Conservation (phyloP, 2,797 vertebrate species). For the Luscinia megarhynchos region DNA sequence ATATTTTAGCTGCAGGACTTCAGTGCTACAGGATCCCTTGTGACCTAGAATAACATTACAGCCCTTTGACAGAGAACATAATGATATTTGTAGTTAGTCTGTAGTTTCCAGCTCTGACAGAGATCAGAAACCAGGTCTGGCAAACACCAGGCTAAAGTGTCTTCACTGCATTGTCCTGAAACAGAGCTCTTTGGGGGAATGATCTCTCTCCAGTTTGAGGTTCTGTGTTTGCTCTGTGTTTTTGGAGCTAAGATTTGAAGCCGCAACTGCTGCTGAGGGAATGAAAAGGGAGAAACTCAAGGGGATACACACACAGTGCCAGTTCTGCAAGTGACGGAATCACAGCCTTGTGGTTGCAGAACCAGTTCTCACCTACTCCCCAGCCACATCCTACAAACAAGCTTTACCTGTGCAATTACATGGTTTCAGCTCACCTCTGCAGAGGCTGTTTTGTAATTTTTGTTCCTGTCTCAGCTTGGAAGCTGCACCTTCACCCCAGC, state of each 20-base stretch:
- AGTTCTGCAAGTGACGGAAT: not conserved
- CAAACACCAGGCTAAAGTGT: not conserved
- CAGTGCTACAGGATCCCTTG: not conserved
- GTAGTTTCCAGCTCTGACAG: not conserved
- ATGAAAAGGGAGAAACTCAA: not conserved
- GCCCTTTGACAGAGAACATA: not conserved
- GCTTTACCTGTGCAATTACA: not conserved
- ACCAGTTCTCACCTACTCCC: not conserved
- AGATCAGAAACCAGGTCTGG: not conserved
- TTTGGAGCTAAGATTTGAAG: not conserved
- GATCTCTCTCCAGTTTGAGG: not conserved
- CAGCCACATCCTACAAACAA: not conserved
- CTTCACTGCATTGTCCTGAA: not conserved
- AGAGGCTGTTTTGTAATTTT: not conserved
- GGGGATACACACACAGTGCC: fast-evolving
- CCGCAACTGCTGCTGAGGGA: not conserved
- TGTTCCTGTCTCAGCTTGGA: not conserved
- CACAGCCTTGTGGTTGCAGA: not conserved
- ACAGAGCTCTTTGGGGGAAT: not conserved
- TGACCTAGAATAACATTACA: not conserved
- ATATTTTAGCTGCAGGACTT: not conserved
- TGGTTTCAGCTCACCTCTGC: not conserved
- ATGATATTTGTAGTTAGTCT: not conserved
- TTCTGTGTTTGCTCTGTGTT: fast-evolving
- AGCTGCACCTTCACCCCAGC: not conserved